These are phyloP conservation scores for Paracyclopina nana DNA, from an alignment of 1,140 invertebrate species.

Conservation along the genomic window DNA sequence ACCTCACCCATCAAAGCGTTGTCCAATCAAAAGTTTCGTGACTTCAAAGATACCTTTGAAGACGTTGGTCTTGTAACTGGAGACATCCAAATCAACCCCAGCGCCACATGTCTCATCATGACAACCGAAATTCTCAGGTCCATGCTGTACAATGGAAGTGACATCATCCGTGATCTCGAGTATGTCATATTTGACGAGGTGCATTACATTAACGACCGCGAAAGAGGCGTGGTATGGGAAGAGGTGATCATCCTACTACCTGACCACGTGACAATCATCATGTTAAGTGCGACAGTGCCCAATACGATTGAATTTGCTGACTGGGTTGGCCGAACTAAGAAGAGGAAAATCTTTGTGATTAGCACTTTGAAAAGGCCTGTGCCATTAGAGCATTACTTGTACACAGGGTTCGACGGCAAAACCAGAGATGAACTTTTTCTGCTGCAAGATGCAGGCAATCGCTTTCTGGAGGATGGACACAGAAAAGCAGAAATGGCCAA, in stretches of 20 bases:
- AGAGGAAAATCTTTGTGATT: slow-evolving; percentile 82
- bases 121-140: slow-evolving; percentile 95
- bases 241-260: slow-evolving; percentile 92
- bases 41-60: slow-evolving; percentile 76
- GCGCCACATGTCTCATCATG: slow-evolving; percentile 91
- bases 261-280: slow-evolving; percentile 78
- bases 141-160: slow-evolving; percentile 89
- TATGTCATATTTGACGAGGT: slow-evolving; percentile 99
- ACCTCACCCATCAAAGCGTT: slow-evolving; percentile 98
- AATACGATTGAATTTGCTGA: slow-evolving; percentile 91
- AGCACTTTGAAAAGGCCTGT: slow-evolving; percentile 82
- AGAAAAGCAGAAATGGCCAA: slow-evolving; percentile 45
- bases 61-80: slow-evolving; percentile 88
- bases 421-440: slow-evolving; percentile 59
- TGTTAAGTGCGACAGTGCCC: slow-evolving; percentile 93
- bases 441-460: slow-evolving; percentile 53
- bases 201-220: slow-evolving; percentile 94
- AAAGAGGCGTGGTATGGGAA: slow-evolving; percentile 98
- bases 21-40: slow-evolving; percentile 97
- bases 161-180: slow-evolving; percentile 83
- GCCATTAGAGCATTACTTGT: slow-evolving; percentile 81
- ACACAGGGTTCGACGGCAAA: slow-evolving; percentile 60
- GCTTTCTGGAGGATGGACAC: slow-evolving; percentile 43
- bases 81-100: slow-evolving; percentile 84
- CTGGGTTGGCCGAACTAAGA: slow-evolving; percentile 87